These are phyloP conservation scores for Diglossa brunneiventris DNA, from an alignment of 2,113 vertebrate species.

Conservation along the genomic window DNA sequence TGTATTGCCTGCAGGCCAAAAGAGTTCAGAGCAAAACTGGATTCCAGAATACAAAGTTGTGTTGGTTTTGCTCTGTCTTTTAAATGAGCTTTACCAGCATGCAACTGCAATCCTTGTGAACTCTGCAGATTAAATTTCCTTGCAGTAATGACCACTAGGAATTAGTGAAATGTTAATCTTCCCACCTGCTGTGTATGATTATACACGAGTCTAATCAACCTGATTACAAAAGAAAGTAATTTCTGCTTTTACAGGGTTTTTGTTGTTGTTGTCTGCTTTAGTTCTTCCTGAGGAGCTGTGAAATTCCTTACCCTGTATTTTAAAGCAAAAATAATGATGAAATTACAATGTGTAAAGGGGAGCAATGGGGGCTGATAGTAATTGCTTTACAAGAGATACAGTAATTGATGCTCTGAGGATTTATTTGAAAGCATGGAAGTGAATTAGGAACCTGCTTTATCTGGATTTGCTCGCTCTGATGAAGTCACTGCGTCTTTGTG, in stretches of 20 bases:
- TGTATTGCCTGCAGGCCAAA: not conserved
- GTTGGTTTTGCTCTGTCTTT: not conserved
- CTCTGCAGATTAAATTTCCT: slow-evolving; percentile 35
- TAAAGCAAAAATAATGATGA: slow-evolving; percentile 64
- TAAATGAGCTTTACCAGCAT: slow-evolving; percentile 21
- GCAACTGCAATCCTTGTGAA: not conserved
- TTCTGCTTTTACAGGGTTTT: not conserved
- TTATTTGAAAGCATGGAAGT: slow-evolving; percentile 65
- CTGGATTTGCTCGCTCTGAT: slow-evolving; percentile 58
- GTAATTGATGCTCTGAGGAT: slow-evolving; percentile 71
- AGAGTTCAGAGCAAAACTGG: not conserved
- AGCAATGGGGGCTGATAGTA: slow-evolving; percentile 41
- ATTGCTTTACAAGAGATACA: slow-evolving; percentile 62
- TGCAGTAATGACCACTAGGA: slow-evolving; percentile 59
- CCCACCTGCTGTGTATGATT: slow-evolving; percentile 51
- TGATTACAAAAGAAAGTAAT: slow-evolving; percentile 50
- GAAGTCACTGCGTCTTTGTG: slow-evolving; percentile 36
- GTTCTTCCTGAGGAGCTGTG: not conserved
- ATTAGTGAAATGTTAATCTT: slow-evolving; percentile 65
- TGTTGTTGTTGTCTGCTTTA: not conserved
- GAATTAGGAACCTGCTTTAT: slow-evolving; percentile 60
- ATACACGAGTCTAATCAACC: slow-evolving; percentile 60
- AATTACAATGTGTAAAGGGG: slow-evolving; percentile 52
- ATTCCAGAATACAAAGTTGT: not conserved
- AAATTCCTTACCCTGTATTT: not conserved